phyloP scores from a whole-genome alignment of 1,140 invertebrate genomes.

The Ceratina calcarata region DNA sequence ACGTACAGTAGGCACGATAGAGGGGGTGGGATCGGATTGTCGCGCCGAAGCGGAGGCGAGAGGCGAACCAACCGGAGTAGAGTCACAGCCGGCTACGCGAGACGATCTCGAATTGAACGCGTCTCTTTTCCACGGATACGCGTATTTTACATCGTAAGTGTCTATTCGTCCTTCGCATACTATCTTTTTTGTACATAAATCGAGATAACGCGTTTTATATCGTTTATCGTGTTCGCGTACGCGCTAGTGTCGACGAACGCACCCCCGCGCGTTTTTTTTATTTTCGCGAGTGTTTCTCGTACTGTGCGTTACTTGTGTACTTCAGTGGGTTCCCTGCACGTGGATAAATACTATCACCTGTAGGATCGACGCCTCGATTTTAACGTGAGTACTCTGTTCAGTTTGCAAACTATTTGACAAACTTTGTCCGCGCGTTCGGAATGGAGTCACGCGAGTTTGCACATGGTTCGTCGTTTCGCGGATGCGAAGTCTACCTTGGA shows the following conservation, averaged over 20 bases:
- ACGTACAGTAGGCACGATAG: too few species aligned
- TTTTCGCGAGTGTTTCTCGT: constrained; percentile 40
- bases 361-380: not conserved
- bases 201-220: not conserved
- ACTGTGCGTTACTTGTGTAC: constrained; percentile 34
- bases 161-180: not conserved
- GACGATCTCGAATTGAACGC: constrained; percentile 20
- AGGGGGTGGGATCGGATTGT: constrained; percentile 4
- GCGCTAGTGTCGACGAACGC: constrained; percentile 25
- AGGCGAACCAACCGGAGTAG: constrained; percentile 43
- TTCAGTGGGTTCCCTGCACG: constrained; percentile 43
- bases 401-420: not conserved
- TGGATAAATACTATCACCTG: constrained; percentile 48
- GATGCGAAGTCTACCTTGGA: not conserved
- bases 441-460: not conserved
- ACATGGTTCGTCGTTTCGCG: not conserved
- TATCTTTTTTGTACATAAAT: constrained; percentile 12
- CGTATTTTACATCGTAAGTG: constrained; percentile 28
- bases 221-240: not conserved
- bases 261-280: not conserved
- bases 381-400: constrained; percentile 33
- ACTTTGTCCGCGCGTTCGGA: not conserved
- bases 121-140: constrained; percentile 12
- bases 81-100: constrained; percentile 48
- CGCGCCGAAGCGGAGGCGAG: constrained; percentile 39